Base-by-base conservation (phyloP, 2,888 invertebrate species). In the Amiota communis region DNA sequence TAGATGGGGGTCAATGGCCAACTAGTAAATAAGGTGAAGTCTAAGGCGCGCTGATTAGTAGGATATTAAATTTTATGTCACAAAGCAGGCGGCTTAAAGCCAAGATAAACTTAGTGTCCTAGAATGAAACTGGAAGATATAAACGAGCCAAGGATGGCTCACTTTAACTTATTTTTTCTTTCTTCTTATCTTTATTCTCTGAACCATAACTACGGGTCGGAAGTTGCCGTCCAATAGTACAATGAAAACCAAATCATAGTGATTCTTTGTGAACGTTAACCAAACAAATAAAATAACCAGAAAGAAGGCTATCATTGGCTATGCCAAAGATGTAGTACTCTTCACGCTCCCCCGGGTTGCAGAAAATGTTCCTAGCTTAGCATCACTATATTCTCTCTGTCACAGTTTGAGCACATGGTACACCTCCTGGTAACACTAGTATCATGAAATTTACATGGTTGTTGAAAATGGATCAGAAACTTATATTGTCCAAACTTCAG, bases 61-160 rank as follows among this genome's bases (percentile, higher is more conserved):
- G 85, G 81, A 86, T 86, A 85, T 85, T 81, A 80, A 81, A 86
- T 85, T 87, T 87, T 84, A 85, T 84, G 82, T 77, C 84, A 79
- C 78, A 83, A 85, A 81, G 85, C 74, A 48, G 59, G 9, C 59
- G 12, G 17, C 17, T 59, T 59, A 20, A 1, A 53, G 59, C 15
- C 9, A 17, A 68, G 9, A 70, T 17, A 63, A 59, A 53, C 48
- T 65, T n/a, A 51, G 53, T n/a, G 51, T 56, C 12, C 11, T 23
- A 13, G 11, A 65, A 61, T 4, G 20, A 46, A 59, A 61, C 73
- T 49, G 73, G 72, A 61, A 57, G 11, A 6, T 13, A 51, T 53
- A 17, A 53, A 73, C 72, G 67, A 74, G 71, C 86, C 85, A 80
- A 78, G 70, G 23, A 23, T 23, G 23, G 3, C 67, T 61, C 71